Evolutionary conservation across 2,888 invertebrate genomes (phyloP).

Genomic region (Cryptophagus acutangulus): DNA sequence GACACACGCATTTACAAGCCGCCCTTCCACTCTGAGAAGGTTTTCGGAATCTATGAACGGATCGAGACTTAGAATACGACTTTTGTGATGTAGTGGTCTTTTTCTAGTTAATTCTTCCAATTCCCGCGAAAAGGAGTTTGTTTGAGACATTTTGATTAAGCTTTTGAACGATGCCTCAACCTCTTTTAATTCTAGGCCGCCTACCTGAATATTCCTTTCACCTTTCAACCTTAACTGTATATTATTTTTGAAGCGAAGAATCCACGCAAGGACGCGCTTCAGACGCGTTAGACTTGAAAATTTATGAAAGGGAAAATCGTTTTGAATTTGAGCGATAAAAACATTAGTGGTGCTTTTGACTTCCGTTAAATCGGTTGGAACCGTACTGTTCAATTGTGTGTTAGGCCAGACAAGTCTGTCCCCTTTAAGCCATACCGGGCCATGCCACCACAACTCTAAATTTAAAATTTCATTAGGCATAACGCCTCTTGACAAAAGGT

Average conservation of each 20-base stretch:
- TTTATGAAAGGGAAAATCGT: constrained; percentile 3
- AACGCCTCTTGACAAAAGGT: constrained; percentile 4
- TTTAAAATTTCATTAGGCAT: background rate
- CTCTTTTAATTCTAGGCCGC: background rate
- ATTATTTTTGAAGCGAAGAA: constrained; percentile 6
- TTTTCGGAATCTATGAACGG: constrained; percentile 9
- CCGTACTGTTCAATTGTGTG: background rate
- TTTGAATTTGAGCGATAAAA: background rate
- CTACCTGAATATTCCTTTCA: background rate
- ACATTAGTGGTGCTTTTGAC: background rate
- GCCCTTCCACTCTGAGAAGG: constrained; percentile 17
- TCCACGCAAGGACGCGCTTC: constrained; percentile 1
- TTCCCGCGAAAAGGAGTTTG: background rate
- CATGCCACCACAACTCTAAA: constrained; percentile 15
- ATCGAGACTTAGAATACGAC: constrained; percentile 11
- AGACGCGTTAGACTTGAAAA: constrained; percentile 1
- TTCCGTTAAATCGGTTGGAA: background rate
- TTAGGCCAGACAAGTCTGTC: background rate
- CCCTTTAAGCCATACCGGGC: constrained; percentile 9
- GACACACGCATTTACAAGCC: constrained; percentile 14
- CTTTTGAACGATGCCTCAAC: background rate
- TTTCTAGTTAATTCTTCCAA: background rate
- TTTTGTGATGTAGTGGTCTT: background rate
- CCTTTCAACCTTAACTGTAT: background rate
- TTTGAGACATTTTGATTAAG: constrained; percentile 3